phyloP scores from a whole-genome alignment of 1,140 invertebrate genomes.

The Caenorhabditis latens region DNA sequence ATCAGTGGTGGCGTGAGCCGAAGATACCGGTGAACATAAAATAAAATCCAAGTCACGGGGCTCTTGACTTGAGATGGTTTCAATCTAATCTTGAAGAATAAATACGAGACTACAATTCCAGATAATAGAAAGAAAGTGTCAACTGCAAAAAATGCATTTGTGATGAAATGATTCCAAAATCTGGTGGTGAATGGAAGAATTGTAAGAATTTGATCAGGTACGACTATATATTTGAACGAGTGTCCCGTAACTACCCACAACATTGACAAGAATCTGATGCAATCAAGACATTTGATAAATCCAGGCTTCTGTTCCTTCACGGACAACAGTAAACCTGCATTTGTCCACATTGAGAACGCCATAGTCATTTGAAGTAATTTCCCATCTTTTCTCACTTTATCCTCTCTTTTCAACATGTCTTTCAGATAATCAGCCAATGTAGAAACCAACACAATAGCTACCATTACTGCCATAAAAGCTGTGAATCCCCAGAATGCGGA shows the following conservation, averaged over 20 bases:
- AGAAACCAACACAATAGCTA: not conserved
- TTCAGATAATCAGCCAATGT: not conserved
- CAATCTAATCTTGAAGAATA: slow-evolving; percentile 53
- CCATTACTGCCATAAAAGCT: not conserved
- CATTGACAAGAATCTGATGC: slow-evolving; percentile 78
- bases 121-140: slow-evolving; percentile 61
- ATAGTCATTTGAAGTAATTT: slow-evolving; percentile 35
- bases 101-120: slow-evolving; percentile 48
- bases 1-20: slow-evolving; percentile 50
- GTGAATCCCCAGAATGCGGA: slow-evolving; percentile 23
- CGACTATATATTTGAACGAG: slow-evolving; percentile 52
- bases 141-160: slow-evolving; percentile 58
- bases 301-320: slow-evolving; percentile 44
- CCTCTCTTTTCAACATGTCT: not conserved
- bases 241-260: slow-evolving; percentile 78
- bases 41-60: slow-evolving; percentile 58
- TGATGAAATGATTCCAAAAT: slow-evolving; percentile 57
- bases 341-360: slow-evolving; percentile 64
- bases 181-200: not conserved
- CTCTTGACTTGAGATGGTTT: slow-evolving; percentile 39
- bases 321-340: slow-evolving; percentile 62
- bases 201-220: slow-evolving; percentile 34
- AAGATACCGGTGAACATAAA: slow-evolving; percentile 65
- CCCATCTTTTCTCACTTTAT: not conserved
- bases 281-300: slow-evolving; percentile 71